These are phyloP conservation scores for Scophthalmus maximus DNA, from an alignment of 2,113 vertebrate genomes.

Conservation along the genomic window DNA sequence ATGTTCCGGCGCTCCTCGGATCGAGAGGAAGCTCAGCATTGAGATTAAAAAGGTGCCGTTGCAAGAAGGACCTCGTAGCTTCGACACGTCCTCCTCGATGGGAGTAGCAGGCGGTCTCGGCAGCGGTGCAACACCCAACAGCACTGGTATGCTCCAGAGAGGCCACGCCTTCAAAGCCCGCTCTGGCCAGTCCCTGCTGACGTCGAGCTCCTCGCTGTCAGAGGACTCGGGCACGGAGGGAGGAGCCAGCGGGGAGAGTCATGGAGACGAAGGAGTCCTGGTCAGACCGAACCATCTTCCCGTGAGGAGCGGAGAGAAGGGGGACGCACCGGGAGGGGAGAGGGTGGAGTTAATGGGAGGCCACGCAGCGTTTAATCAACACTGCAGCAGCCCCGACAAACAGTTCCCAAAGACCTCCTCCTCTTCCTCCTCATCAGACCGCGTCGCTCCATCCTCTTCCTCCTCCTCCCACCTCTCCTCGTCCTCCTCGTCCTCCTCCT, in stretches of 20 bases:
- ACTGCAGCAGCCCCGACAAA: constrained; percentile 78
- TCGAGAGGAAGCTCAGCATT: constrained; percentile 93
- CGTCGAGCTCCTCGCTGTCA: constrained; percentile 81
- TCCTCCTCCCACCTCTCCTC: constrained; percentile 71
- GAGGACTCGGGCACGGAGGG: constrained; percentile 84
- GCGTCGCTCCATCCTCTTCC: constrained; percentile 58
- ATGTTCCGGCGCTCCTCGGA: constrained; percentile 63
- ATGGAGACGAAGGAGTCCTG: constrained; percentile 68
- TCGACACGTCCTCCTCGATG: constrained; percentile 84
- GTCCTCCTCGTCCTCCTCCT: constrained; percentile 71
- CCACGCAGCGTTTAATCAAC: constrained; percentile 81
- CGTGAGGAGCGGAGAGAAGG: constrained; percentile 83
- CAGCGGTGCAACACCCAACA: constrained; percentile 49
- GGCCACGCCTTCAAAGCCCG: constrained; percentile 91
- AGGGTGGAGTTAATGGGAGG: constrained; percentile 77
- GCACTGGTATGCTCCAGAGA: constrained; percentile 82
- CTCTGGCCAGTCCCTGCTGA: constrained; percentile 70
- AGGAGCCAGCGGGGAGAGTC: constrained; percentile 68
- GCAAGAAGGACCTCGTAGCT: constrained; percentile 94
- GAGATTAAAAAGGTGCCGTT: constrained; percentile 97
- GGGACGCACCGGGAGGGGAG: constrained; percentile 35
- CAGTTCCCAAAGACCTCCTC: constrained; percentile 68
- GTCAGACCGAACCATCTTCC: constrained; percentile 90
- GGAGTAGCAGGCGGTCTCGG: constrained; percentile 39
- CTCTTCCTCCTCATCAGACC: constrained; percentile 73